Evolutionary conservation across 2,797 vertebrate genomes (phyloP), one percentile per base, ranked within the genome.

Genomic region (Manis javanica): DNA sequence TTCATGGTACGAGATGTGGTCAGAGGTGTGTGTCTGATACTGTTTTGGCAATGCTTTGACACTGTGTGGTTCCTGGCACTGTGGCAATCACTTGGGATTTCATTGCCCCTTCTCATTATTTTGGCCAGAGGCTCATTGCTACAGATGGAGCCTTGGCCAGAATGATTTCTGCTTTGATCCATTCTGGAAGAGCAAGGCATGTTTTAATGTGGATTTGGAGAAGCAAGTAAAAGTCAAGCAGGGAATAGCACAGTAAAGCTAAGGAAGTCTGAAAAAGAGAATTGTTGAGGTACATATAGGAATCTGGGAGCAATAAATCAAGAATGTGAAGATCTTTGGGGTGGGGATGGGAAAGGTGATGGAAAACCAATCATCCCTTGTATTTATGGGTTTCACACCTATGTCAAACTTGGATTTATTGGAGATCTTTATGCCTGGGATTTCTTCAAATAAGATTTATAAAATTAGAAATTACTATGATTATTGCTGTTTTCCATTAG

Each of bases 161-260:
- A 94, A 24, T 57, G 9, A 24, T 63, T 82, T 93, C 49, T 85
- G 13, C 49, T 64, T 18, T 84, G 34, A 63, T 55, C 29, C 21
- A 5, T 87, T 82, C 57, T 87, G n/a, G 53, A 53, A 91, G 29
- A 91, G 84, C 59, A 90, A 84, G 79, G 49, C n/a, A 14, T 55
- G 64, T 68, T 69, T 93, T 64, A 74, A 10, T 78, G 63, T 42
- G 42, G 18, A 15, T 91, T 71, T 57, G 24, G 63, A 89, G 79
- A 77, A 95, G 79, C 4, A 77, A 49, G 46, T 78, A 83, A 57
- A 90, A n/a, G 10, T 31, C 59, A 87, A 84, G 64, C 18, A 75
- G 51, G 94, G 10, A 21, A 49, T 59, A 19, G 18, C 15, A 21
- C 66, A 90, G 5, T 59, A 59, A n/a, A 49, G 31, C 42, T 68